Percentiles rank a stretch among this genome's conserved stretches.
These are phyloP conservation scores for Urocynchramus pylzowi DNA, from an alignment of 2,113 vertebrate species.

Conservation along the genomic window DNA sequence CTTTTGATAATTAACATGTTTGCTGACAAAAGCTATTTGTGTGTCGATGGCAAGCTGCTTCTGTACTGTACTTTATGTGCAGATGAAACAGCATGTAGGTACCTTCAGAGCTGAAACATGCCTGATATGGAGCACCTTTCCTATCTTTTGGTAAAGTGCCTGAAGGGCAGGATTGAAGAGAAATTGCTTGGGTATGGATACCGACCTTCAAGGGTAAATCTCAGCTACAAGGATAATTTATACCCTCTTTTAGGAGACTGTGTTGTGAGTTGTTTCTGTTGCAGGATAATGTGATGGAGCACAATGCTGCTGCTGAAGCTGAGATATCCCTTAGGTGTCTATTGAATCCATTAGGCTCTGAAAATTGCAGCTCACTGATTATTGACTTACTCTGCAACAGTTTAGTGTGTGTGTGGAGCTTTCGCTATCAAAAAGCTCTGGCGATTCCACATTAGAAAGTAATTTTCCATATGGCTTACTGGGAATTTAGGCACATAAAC, in stretches of 20 bases:
- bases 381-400: background rate
- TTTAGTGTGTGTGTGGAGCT: background rate
- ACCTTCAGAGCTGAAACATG: background rate
- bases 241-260: background rate
- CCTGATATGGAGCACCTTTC: background rate
- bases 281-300: background rate
- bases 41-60: background rate
- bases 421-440: background rate
- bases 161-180: background rate
- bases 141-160: background rate
- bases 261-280: background rate
- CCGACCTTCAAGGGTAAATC: background rate
- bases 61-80: background rate
- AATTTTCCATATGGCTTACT: slow-evolving; percentile 46
- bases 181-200: background rate
- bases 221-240: background rate
- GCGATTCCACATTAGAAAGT: background rate
- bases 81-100: background rate
- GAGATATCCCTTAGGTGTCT: background rate
- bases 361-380: background rate
- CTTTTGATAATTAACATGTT: slow-evolving; percentile 5
- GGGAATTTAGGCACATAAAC: slow-evolving; percentile 24
- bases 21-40: slow-evolving; percentile 46
- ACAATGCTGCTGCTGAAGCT: background rate
- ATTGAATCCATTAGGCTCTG: background rate